Conservation (phyloP, 2,888 invertebrate genomes). For the Mylabris sibirica region DNA sequence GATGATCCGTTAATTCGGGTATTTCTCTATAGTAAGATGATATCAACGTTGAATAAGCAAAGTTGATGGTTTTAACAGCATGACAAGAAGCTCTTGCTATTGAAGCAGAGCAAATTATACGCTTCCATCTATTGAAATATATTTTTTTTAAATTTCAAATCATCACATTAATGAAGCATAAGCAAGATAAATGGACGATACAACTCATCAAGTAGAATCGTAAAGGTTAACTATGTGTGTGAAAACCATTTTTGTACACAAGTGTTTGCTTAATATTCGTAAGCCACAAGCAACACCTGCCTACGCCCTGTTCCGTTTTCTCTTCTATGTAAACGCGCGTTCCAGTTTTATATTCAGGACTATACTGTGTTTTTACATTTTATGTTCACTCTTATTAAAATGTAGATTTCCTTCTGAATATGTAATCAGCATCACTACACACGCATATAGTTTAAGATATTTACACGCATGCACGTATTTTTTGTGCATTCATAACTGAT, state of each 20-base stretch:
- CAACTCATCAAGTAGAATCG: not conserved
- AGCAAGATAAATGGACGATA: not conserved
- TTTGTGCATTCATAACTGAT: not conserved
- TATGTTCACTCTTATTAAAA: conserved; percentile 40
- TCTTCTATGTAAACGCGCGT: not conserved
- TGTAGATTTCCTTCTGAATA: conserved; percentile 40
- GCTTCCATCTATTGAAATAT: too few relatives aligned
- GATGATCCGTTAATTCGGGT: too few relatives aligned
- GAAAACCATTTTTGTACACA: conserved; percentile 31
- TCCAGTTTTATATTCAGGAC: conserved; percentile 35
- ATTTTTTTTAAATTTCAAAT: too few relatives aligned
- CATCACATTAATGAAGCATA: too few relatives aligned
- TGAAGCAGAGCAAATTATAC: too few relatives aligned
- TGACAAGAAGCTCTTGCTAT: too few relatives aligned
- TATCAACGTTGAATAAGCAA: too few relatives aligned
- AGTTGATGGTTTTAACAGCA: too few relatives aligned
- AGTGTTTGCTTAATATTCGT: conserved; percentile 52
- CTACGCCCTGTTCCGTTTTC: conserved; percentile 30
- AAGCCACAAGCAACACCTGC: conserved; percentile 50
- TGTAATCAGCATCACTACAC: conserved; percentile 32
- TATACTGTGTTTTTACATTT: conserved; percentile 34
- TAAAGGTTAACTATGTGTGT: conserved; percentile 57
- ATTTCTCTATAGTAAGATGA: too few relatives aligned
- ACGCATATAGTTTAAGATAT: not conserved
- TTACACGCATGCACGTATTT: not conserved